Conservation (phyloP, 2,888 invertebrate species). For the Steinernema carpocapsae region DNA sequence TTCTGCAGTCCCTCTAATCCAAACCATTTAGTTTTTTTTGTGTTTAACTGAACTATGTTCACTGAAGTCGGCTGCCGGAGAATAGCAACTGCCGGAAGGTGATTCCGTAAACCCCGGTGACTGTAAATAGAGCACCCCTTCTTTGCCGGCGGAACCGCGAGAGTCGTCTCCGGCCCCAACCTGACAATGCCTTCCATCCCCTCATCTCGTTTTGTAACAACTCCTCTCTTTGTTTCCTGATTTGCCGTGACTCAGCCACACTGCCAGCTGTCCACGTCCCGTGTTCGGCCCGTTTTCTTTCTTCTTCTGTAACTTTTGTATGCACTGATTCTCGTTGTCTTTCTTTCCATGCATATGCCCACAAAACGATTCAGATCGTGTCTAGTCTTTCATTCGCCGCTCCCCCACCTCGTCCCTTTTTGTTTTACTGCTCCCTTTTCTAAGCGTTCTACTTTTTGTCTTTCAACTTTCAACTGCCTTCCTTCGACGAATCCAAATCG, state of each 20-base stretch:
- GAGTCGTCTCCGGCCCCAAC: neutral
- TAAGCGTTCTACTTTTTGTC: neutral
- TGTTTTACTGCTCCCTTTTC: neutral
- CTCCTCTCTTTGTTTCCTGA: neutral
- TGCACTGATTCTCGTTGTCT: neutral
- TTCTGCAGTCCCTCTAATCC: neutral
- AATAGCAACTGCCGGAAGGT: constrained; percentile 33
- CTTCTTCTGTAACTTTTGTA: neutral
- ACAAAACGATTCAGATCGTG: neutral
- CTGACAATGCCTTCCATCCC: constrained; percentile 10
- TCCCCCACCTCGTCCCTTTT: neutral
- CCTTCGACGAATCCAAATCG: constrained; percentile 7
- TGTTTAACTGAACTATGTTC: neutral
- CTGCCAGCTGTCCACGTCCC: constrained; percentile 13
- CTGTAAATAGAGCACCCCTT: constrained; percentile 25
- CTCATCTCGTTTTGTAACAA: neutral
- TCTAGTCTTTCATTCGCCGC: constrained; percentile 34
- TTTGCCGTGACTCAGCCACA: constrained; percentile 27
- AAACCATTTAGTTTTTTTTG: no score
- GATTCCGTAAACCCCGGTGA: constrained; percentile 33
- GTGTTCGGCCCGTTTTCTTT: no score
- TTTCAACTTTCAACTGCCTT: neutral
- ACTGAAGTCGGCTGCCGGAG: constrained; percentile 15
- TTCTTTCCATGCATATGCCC: neutral
- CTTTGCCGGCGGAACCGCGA: no score